Conservation (phyloP, 2,888 invertebrate genomes). For the Cheilosia vulpina region DNA sequence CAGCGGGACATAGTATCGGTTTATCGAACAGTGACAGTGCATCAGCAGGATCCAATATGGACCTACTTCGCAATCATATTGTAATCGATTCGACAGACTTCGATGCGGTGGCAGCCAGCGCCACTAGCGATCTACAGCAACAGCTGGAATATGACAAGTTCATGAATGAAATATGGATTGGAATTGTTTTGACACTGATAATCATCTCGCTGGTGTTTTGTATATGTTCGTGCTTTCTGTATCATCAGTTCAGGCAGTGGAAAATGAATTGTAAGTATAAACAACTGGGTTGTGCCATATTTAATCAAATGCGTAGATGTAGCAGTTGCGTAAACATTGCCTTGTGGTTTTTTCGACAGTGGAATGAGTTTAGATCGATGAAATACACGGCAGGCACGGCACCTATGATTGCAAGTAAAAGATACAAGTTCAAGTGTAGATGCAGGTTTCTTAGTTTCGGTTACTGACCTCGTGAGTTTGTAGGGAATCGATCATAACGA, state of each 20-base stretch:
- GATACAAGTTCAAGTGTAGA: constrained; percentile 57
- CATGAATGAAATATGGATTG: constrained; percentile 87
- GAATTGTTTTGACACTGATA: constrained; percentile 86
- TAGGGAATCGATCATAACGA: constrained; percentile 28
- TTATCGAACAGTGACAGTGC: constrained; percentile 42
- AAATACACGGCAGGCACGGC: constrained; percentile 3
- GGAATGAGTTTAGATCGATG: background rate
- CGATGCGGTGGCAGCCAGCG: constrained; percentile 77
- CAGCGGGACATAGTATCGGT: constrained; percentile 22
- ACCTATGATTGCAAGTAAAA: background rate
- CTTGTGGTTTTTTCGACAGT: background rate
- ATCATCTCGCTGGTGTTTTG: constrained; percentile 87
- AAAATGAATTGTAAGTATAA: constrained; percentile 85
- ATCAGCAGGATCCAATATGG: constrained; percentile 74
- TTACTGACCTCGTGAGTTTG: constrained; percentile 41
- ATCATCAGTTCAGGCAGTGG: constrained; percentile 87
- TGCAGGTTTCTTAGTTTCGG: constrained; percentile 7
- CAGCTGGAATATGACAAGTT: constrained; percentile 85
- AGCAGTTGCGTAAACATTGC: constrained; percentile 17
- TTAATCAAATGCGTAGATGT: constrained; percentile 15
- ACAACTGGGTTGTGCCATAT: background rate
- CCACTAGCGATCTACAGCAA: constrained; percentile 79
- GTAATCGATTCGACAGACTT: constrained; percentile 79
- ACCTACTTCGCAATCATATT: constrained; percentile 79
- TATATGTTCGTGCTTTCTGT: constrained; percentile 87